phyloP scores from a whole-genome alignment of 1,140 invertebrate species.

The Lethocerus indicus region DNA sequence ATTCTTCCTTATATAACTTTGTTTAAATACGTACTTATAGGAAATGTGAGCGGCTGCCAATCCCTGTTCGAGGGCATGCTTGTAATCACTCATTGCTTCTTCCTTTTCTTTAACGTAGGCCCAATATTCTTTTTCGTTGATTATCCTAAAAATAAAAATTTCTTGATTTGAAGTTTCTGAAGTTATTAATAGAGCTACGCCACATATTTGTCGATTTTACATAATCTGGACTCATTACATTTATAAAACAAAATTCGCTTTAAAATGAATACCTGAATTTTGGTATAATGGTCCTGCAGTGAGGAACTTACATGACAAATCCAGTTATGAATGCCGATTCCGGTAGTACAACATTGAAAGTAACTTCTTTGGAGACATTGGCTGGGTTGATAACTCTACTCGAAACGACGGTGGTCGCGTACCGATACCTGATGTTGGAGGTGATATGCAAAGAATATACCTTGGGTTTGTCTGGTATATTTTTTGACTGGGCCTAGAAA shows the following conservation, averaged over 20 bases:
- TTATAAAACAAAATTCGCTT: too few relatives aligned
- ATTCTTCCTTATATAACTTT: too few relatives aligned
- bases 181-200: too few relatives aligned
- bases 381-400: slow-evolving; percentile 37
- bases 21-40: too few relatives aligned
- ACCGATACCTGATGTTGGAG: slow-evolving; percentile 36
- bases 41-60: slow-evolving; percentile 38
- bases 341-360: slow-evolving; percentile 40
- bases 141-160: slow-evolving; percentile 23
- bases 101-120: slow-evolving; percentile 40
- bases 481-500: too few relatives aligned
- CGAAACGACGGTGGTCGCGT: slow-evolving; percentile 36
- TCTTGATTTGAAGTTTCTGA: too few relatives aligned
- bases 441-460: slow-evolving; percentile 3
- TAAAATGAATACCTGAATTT: neutral
- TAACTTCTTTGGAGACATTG: slow-evolving; percentile 34
- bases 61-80: slow-evolving; percentile 36
- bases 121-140: slow-evolving; percentile 31
- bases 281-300: neutral
- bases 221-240: too few relatives aligned
- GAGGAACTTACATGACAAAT: slow-evolving; percentile 36
- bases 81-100: slow-evolving; percentile 43
- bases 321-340: slow-evolving; percentile 44
- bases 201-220: too few relatives aligned
- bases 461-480: too few relatives aligned